These are phyloP conservation scores for Samia ricini DNA, from an alignment of 1,140 invertebrate species.

Conservation along the genomic window DNA sequence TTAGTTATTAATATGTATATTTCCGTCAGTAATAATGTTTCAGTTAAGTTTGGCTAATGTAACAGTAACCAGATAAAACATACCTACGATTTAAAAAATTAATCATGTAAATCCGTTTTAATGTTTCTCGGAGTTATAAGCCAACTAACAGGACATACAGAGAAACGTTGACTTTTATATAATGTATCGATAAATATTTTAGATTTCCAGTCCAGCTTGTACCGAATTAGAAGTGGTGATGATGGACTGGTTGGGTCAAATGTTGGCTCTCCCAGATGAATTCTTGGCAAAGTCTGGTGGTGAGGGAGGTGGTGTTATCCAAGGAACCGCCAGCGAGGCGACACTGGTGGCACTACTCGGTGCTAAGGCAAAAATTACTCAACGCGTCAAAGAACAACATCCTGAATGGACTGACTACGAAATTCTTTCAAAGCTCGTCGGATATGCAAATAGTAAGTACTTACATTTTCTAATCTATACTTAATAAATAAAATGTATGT, in stretches of 20 bases:
- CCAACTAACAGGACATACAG: no score
- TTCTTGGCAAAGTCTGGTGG: conserved; percentile 90
- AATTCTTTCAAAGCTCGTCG: conserved; percentile 92
- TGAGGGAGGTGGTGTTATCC: conserved; percentile 94
- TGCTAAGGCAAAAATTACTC: conserved; percentile 89
- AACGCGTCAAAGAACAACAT: conserved; percentile 83
- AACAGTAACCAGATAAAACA: no score
- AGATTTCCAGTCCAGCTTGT: conserved; percentile 97
- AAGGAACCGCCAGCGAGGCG: conserved; percentile 93
- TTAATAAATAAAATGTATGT: no score
- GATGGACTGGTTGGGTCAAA: conserved; percentile 98
- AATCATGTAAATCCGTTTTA: no score
- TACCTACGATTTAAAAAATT: no score
- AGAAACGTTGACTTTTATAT: no score
- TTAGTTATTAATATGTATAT: no score
- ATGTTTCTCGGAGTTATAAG: no score
- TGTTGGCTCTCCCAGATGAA: conserved; percentile 92
- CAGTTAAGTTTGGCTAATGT: no score
- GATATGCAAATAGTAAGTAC: conserved; percentile 82
- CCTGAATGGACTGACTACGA: conserved; percentile 89
- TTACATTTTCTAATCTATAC: no score
- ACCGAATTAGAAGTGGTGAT: conserved; percentile 98
- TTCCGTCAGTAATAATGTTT: no score
- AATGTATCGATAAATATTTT: conserved; percentile 4
- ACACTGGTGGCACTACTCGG: conserved; percentile 93